Evolutionary conservation across 2,888 invertebrate species (phyloP).

Genomic region (Polydesmus complanatus): DNA sequence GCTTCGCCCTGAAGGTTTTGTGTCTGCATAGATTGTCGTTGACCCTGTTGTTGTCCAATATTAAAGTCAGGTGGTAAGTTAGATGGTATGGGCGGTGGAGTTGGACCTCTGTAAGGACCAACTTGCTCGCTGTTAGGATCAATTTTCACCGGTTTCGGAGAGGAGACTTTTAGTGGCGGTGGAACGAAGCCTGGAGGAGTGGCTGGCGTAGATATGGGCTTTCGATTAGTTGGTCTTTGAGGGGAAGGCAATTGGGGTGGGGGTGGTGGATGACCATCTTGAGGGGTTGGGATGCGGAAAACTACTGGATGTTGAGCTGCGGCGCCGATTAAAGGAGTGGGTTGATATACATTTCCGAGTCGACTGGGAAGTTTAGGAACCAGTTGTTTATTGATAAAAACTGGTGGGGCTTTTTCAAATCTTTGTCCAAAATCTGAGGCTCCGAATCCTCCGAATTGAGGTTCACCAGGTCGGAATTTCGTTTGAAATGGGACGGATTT

Average conservation of each 20-base stretch:
- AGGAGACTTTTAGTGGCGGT: too few species aligned
- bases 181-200: not conserved
- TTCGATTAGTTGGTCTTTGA: constrained; percentile 10
- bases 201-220: not conserved
- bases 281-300: constrained; percentile 8
- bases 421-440: constrained; percentile 18
- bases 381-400: constrained; percentile 10
- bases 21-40: not conserved
- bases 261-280: constrained; percentile 7
- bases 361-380: constrained; percentile 14
- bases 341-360: constrained; percentile 13
- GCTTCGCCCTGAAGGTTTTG: not conserved
- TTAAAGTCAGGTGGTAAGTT: constrained; percentile 9
- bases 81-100: constrained; percentile 45
- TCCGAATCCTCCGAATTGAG: constrained; percentile 23
- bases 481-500: constrained; percentile 22
- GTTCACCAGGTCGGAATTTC: constrained; percentile 22
- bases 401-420: constrained; percentile 15
- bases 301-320: constrained; percentile 13
- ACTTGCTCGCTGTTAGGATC: constrained; percentile 51
- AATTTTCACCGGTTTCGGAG: constrained; percentile 28
- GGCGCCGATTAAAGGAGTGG: not conserved
- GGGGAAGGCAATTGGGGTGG: constrained; percentile 13
- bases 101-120: constrained; percentile 56
- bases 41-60: not conserved